These are phyloP conservation scores for Phania funesta DNA, from an alignment of 2,888 invertebrate genomes.

Conservation along the genomic window DNA sequence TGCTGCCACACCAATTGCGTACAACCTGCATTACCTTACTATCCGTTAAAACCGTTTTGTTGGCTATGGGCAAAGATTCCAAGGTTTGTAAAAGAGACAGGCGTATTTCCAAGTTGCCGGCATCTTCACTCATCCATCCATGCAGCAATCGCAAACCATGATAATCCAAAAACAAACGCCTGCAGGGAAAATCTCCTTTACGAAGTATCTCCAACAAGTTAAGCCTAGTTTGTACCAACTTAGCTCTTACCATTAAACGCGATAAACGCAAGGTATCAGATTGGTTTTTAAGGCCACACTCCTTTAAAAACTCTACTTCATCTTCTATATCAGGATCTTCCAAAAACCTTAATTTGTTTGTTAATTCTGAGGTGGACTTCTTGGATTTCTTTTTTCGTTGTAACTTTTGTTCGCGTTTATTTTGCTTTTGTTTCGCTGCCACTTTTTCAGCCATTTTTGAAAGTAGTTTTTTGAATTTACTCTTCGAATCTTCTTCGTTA, in stretches of 20 bases:
- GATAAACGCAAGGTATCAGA: constrained; percentile 93
- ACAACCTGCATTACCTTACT: constrained; percentile 93
- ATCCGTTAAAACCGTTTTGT: constrained; percentile 95
- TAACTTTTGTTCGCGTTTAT: constrained; percentile 76
- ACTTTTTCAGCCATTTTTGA: constrained; percentile 69
- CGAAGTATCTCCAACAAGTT: constrained; percentile 89
- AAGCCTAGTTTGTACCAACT: constrained; percentile 88
- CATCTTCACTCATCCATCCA: constrained; percentile 92
- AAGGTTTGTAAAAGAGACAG: constrained; percentile 89
- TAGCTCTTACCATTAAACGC: constrained; percentile 95
- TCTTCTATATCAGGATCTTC: constrained; percentile 89
- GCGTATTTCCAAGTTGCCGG: constrained; percentile 81
- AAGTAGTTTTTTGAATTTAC: constrained; percentile 68
- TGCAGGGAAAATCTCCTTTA: constrained; percentile 89
- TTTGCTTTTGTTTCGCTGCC: constrained; percentile 69
- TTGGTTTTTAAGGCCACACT: constrained; percentile 92
- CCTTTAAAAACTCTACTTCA: constrained; percentile 90
- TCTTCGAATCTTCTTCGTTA: constrained; percentile 66
- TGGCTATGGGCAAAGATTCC: constrained; percentile 92
- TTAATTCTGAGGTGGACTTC: constrained; percentile 32
- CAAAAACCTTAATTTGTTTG: constrained; percentile 76
- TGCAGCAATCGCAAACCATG: constrained; percentile 94
- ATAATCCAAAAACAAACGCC: constrained; percentile 94
- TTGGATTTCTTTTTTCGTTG: constrained; percentile 67
- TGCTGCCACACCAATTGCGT: constrained; percentile 87